Percentiles rank a stretch among this genome's conserved stretches.
These are phyloP conservation scores for Delia radicum DNA, from an alignment of 1,140 invertebrate species.

Conservation along the genomic window DNA sequence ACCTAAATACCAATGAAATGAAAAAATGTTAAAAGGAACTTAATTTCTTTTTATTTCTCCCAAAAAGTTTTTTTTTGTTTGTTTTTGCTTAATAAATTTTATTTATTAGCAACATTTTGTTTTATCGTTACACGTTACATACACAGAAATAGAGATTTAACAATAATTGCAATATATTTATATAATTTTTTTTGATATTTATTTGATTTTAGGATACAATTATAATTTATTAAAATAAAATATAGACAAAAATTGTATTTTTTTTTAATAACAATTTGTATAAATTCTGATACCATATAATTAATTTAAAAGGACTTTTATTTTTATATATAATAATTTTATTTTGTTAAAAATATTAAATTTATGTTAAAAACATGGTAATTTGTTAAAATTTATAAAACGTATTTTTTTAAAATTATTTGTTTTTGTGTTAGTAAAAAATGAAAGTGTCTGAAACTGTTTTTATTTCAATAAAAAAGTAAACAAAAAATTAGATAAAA, in stretches of 20 bases:
- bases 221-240: background rate
- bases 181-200: background rate
- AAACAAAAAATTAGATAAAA: too few species aligned
- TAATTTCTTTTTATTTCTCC: background rate
- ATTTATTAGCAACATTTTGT: conserved; percentile 15
- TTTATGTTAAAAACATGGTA: too few species aligned
- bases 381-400: too few species aligned
- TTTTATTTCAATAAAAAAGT: too few species aligned
- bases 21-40: background rate
- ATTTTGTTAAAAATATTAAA: too few species aligned
- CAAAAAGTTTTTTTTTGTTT: background rate
- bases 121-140: background rate
- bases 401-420: too few species aligned
- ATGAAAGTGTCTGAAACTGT: too few species aligned
- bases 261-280: background rate
- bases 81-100: conserved; percentile 20
- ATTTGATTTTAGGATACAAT: background rate
- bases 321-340: too few species aligned
- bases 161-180: conserved; percentile 6
- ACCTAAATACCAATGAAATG: background rate
- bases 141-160: background rate
- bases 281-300: background rate
- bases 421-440: too few species aligned
- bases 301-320: too few species aligned
- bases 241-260: background rate